These are phyloP conservation scores for Cheilinus undulatus DNA, from an alignment of 2,113 vertebrate genomes.

Conservation along the genomic window DNA sequence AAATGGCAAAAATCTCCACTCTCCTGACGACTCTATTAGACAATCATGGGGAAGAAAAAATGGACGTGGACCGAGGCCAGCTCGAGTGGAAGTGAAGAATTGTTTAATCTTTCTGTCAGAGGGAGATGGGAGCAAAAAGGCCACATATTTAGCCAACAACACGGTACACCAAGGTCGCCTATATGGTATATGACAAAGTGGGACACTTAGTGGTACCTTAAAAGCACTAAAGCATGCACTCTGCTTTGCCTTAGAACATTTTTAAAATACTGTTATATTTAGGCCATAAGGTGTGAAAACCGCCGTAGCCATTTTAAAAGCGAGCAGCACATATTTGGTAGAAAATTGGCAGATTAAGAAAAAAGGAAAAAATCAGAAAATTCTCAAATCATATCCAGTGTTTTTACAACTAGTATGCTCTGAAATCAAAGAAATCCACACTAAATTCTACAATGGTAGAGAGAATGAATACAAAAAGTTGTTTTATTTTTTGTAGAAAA, in stretches of 20 bases:
- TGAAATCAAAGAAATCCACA: not conserved
- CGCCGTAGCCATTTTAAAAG: constrained; percentile 8
- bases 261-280: not conserved
- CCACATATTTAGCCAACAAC: constrained; percentile 26
- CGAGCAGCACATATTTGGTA: not conserved
- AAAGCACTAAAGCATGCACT: not conserved
- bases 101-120: constrained; percentile 38
- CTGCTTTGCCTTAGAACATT: not conserved
- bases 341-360: not conserved
- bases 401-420: not conserved
- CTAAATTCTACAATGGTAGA: too few relatives aligned
- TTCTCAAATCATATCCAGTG: too few relatives aligned
- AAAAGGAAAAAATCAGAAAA: too few relatives aligned
- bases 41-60: constrained; percentile 62
- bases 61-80: constrained; percentile 39
- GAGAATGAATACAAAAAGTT: not conserved
- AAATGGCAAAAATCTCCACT: constrained; percentile 70
- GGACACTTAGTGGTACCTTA: not conserved
- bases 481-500: too few relatives aligned
- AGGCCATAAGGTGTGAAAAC: not conserved
- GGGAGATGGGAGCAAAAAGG: constrained; percentile 27
- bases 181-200: not conserved
- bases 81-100: constrained; percentile 31
- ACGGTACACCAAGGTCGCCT: constrained; percentile 3
- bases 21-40: constrained; percentile 76